Evolutionary conservation across 1,140 invertebrate genomes (phyloP).

Genomic region (Anastatus disparis): DNA sequence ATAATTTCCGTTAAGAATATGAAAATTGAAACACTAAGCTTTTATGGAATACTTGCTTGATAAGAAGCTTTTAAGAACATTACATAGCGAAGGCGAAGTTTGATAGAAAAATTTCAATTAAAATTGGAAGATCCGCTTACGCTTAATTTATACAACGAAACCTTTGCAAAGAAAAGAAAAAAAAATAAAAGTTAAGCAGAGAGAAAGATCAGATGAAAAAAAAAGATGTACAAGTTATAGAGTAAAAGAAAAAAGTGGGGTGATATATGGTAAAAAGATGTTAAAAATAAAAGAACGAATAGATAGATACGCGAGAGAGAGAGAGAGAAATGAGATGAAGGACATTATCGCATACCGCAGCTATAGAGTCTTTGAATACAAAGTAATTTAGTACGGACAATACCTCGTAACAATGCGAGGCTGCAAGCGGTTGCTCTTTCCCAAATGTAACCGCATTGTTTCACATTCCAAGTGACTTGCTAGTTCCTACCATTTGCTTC

Average conservation of each 20-base stretch:
- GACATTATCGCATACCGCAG: neutral
- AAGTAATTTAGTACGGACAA: constrained; percentile 47
- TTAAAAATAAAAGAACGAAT: no score
- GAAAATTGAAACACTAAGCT: no score
- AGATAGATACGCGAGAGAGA: neutral
- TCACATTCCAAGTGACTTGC: constrained; percentile 38
- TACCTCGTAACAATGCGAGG: constrained; percentile 44
- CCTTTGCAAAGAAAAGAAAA: no score
- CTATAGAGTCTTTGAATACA: constrained; percentile 39
- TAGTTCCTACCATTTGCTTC: constrained; percentile 31
- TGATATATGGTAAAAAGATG: no score
- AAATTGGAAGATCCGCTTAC: no score
- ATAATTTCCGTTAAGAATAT: no score
- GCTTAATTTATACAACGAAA: no score
- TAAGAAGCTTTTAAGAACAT: no score
- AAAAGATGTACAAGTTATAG: neutral
- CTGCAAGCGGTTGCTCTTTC: constrained; percentile 39
- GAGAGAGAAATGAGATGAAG: neutral
- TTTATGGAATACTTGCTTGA: no score
- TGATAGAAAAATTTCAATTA: no score
- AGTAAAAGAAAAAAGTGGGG: constrained; percentile 1
- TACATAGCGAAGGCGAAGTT: no score
- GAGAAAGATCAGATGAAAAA: neutral
- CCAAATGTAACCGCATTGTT: constrained; percentile 45
- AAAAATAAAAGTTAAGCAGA: no score